phyloP scores from a whole-genome alignment of 2,888 invertebrate genomes.

The Drosophila hamatofila region DNA sequence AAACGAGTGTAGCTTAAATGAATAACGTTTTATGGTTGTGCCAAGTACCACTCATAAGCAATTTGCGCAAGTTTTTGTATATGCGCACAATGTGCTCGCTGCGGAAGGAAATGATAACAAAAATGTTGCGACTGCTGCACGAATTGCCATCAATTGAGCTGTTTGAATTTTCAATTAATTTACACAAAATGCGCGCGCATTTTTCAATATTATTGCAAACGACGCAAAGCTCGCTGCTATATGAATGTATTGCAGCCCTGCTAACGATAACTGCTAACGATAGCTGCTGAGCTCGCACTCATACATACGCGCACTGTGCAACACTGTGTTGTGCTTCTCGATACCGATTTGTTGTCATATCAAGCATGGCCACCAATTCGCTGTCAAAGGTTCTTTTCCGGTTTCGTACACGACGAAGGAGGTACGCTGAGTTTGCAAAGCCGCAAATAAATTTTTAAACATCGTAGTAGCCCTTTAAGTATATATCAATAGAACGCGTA shows the following conservation, averaged over 20 bases:
- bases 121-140: slow-evolving; percentile 1
- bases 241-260: slow-evolving; percentile 27
- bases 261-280: not conserved
- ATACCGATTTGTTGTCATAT: slow-evolving; percentile 40
- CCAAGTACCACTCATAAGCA: slow-evolving; percentile 69
- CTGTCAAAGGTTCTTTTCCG: slow-evolving; percentile 84
- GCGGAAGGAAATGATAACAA: slow-evolving; percentile 50
- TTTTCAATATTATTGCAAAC: not conserved
- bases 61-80: slow-evolving; percentile 52
- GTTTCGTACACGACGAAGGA: slow-evolving; percentile 85
- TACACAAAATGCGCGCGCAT: slow-evolving; percentile 14
- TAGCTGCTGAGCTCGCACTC: too few species aligned
- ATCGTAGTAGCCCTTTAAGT: slow-evolving; percentile 67
- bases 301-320: slow-evolving; percentile 22
- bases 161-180: slow-evolving; percentile 25
- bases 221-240: slow-evolving; percentile 37
- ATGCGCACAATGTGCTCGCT: slow-evolving; percentile 47
- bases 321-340: slow-evolving; percentile 39
- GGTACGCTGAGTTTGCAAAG: slow-evolving; percentile 78
- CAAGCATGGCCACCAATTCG: slow-evolving; percentile 45
- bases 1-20: slow-evolving; percentile 69
- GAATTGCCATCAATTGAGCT: not conserved
- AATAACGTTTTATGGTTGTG: slow-evolving; percentile 68
- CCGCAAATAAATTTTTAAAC: slow-evolving; percentile 72
- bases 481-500: slow-evolving; percentile 32